phyloP scores from a whole-genome alignment of 2,888 invertebrate species.

The Eudemis profundana region DNA sequence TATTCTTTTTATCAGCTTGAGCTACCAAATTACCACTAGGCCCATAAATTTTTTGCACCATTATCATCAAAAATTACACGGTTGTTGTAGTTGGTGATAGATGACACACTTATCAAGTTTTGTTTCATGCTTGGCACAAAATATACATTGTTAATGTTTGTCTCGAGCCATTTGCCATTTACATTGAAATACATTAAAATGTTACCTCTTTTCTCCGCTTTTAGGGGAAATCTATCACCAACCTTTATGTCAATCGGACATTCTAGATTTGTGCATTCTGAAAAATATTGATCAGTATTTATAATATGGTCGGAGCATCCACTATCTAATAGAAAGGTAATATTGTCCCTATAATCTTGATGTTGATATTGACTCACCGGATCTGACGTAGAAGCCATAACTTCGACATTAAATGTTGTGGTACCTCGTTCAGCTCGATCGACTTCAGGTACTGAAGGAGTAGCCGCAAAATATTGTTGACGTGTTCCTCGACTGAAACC shows the following conservation, averaged over 20 bases:
- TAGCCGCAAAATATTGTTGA: no score
- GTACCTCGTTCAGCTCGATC: not conserved
- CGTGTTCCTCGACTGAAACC: no score
- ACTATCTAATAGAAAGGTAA: not conserved
- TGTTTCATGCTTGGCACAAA: not conserved
- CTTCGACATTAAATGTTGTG: not conserved
- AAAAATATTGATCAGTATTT: no score
- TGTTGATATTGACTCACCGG: not conserved
- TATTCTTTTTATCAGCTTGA: not conserved
- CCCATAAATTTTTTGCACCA: not conserved
- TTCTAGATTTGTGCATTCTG: not conserved
- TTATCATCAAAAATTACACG: not conserved
- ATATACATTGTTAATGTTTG: not conserved
- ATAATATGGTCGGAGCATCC: constrained; percentile 12
- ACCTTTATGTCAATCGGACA: not conserved
- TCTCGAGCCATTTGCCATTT: not conserved
- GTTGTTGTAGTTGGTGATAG: not conserved
- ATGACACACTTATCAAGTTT: not conserved
- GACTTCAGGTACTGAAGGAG: no score
- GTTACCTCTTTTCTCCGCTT: constrained; percentile 2
- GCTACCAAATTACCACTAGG: no score
- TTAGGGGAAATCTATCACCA: not conserved
- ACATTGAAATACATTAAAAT: not conserved
- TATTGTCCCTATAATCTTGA: not conserved
- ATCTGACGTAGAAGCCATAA: not conserved